A percentile compares a stretch with the other conserved stretches of the same genome.
Evolutionary conservation across 1,140 invertebrate species (phyloP).

Genomic region (Paraescarpia echinospica): DNA sequence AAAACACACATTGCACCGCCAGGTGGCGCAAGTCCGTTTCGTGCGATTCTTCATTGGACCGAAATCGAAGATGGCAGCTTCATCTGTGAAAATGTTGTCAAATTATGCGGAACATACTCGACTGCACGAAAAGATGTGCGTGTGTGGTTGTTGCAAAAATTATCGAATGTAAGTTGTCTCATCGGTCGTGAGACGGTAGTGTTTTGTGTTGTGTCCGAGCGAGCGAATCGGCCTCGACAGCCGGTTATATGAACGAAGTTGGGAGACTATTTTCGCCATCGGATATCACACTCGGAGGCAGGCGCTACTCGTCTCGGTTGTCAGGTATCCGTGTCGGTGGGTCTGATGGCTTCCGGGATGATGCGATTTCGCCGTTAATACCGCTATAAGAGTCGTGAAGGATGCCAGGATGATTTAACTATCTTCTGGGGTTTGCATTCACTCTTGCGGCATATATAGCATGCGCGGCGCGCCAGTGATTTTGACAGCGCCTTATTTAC

Average conservation of each 20-base stretch:
- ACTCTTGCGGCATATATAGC: neutral
- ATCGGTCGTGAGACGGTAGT: neutral
- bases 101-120: neutral
- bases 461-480: neutral
- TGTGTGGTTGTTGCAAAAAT: neutral
- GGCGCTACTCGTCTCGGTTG: neutral
- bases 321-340: neutral
- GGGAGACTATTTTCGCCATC: neutral
- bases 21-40: neutral
- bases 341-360: neutral
- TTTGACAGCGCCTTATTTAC: neutral
- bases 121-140: neutral
- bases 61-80: neutral
- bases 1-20: neutral
- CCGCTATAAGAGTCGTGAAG: neutral
- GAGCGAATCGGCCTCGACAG: neutral
- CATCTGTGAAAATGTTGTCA: neutral
- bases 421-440: neutral
- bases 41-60: neutral
- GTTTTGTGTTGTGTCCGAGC: neutral
- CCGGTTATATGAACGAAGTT: neutral
- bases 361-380: neutral
- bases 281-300: neutral
- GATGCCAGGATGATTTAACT: neutral
- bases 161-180: neutral